Evolutionary conservation across 2,113 vertebrate genomes (phyloP).

Genomic region (Hydrolagus affinis): DNA sequence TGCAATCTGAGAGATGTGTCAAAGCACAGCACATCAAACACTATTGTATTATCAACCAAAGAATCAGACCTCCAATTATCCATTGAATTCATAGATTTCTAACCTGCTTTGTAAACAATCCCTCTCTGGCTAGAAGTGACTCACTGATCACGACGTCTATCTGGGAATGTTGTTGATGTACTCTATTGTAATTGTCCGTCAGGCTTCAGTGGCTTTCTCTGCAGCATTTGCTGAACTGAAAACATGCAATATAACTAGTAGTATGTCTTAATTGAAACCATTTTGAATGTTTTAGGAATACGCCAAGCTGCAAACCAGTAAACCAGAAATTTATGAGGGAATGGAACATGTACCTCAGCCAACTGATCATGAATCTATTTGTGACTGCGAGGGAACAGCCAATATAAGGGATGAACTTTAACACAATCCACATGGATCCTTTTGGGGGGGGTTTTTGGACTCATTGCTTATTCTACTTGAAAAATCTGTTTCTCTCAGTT

Average conservation of each 20-base stretch:
- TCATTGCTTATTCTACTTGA: slow-evolving; percentile 1
- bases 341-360: slow-evolving; percentile 80
- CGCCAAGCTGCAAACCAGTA: slow-evolving; percentile 58
- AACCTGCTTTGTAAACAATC: neutral
- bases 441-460: slow-evolving; percentile 7
- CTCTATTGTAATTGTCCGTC: too few relatives aligned
- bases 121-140: too few relatives aligned
- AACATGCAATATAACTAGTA: neutral
- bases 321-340: slow-evolving; percentile 59
- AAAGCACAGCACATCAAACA: neutral
- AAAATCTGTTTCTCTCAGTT: slow-evolving; percentile 3
- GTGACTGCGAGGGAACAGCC: slow-evolving; percentile 54
- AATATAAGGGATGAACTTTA: slow-evolving; percentile 55
- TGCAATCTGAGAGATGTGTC: neutral
- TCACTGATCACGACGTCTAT: too few relatives aligned
- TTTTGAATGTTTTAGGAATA: slow-evolving; percentile 61
- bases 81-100: neutral
- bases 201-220: neutral
- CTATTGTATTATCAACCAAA: too few relatives aligned
- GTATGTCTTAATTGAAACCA: neutral
- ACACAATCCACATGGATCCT: slow-evolving; percentile 35
- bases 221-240: neutral
- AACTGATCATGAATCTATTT: slow-evolving; percentile 56
- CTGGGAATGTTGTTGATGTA: neutral
- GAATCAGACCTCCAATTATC: neutral